Percentiles rank a stretch among this genome's conserved stretches.
Evolutionary conservation across 2,888 invertebrate species (phyloP).

Genomic region (Sarcophaga caerulescens): DNA sequence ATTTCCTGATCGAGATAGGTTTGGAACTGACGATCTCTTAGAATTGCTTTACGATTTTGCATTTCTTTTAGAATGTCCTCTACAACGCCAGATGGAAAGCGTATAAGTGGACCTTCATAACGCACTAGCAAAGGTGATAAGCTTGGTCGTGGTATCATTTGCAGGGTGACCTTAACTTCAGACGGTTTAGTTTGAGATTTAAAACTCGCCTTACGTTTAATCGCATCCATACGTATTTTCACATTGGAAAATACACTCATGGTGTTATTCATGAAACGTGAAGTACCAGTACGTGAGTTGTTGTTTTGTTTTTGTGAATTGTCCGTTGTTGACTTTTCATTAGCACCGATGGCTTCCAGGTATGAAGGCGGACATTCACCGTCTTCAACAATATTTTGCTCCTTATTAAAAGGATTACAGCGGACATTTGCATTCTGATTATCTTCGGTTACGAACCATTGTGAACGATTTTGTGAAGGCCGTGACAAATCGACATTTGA

Average conservation of each 20-base stretch:
- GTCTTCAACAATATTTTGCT: slow-evolving; percentile 71
- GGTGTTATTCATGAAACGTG: slow-evolving; percentile 75
- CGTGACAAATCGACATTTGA: slow-evolving; percentile 72
- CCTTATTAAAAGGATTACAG: slow-evolving; percentile 72
- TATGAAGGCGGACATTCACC: slow-evolving; percentile 80
- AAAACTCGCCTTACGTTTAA: slow-evolving; percentile 79
- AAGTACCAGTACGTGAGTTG: slow-evolving; percentile 73
- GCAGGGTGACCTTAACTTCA: slow-evolving; percentile 77
- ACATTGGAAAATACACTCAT: slow-evolving; percentile 78
- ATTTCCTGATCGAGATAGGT: slow-evolving; percentile 89
- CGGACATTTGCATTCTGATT: slow-evolving; percentile 57
- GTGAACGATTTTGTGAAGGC: slow-evolving; percentile 75
- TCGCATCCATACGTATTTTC: slow-evolving; percentile 77
- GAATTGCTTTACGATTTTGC: slow-evolving; percentile 87
- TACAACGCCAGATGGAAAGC: slow-evolving; percentile 83
- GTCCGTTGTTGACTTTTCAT: slow-evolving; percentile 44
- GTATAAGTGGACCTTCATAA: slow-evolving; percentile 80
- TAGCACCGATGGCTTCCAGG: slow-evolving; percentile 77
- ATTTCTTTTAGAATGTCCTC: slow-evolving; percentile 89
- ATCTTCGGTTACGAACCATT: slow-evolving; percentile 77
- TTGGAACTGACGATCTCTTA: slow-evolving; percentile 87
- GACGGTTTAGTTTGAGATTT: slow-evolving; percentile 71
- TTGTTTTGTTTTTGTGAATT: slow-evolving; percentile 68
- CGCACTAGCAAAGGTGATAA: slow-evolving; percentile 78
- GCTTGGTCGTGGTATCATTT: slow-evolving; percentile 80